Conservation (phyloP, 2,113 vertebrate genomes). For the Edolisoma coerulescens region DNA sequence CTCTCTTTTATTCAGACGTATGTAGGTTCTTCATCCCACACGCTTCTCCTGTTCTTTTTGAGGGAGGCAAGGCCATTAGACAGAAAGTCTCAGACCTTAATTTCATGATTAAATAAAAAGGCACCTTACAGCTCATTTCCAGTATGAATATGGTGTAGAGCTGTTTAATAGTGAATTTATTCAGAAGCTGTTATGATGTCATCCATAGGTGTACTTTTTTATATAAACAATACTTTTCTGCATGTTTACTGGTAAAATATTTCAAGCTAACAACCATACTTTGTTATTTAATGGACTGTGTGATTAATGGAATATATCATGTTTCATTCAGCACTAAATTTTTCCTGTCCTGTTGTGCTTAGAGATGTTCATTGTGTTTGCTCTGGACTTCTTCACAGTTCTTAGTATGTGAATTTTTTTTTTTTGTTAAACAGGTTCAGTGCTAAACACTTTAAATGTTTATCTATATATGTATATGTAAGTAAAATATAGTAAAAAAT, state of each 20-base stretch:
- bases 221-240: not conserved
- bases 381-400: not conserved
- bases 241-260: not conserved
- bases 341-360: not conserved
- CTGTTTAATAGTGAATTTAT: conserved; percentile 35
- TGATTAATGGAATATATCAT: conserved; percentile 36
- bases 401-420: not conserved
- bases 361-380: not conserved
- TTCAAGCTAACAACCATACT: conserved; percentile 26
- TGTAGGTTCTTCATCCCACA: not conserved
- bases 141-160: not conserved
- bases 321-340: conserved; percentile 31
- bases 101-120: conserved; percentile 14
- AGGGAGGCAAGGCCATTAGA: not conserved
- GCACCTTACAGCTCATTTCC: not conserved
- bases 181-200: not conserved
- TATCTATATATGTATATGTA: not conserved
- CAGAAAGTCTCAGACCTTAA: not conserved
- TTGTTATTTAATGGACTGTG: conserved; percentile 27
- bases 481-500: not conserved
- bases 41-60: not conserved
- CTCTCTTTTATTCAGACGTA: not conserved
- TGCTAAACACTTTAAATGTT: not conserved
- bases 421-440: not conserved
- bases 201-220: not conserved